These are phyloP conservation scores for Drepana falcataria DNA, from an alignment of 2,888 invertebrate species.

Conservation along the genomic window DNA sequence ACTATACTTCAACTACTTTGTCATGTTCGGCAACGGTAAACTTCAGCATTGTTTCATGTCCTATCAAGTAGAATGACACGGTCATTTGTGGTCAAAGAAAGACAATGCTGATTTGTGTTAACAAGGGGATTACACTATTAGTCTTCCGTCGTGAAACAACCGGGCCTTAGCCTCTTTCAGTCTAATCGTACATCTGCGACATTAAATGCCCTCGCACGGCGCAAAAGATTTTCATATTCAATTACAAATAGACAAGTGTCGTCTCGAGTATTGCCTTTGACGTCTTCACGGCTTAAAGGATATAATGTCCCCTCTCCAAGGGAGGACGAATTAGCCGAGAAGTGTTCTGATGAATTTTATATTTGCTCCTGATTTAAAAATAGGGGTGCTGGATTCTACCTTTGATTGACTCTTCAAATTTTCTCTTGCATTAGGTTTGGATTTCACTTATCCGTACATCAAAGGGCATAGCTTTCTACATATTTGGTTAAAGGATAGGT, in stretches of 20 bases:
- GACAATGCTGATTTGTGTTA: no score
- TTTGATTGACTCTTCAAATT: slow-evolving; percentile 22
- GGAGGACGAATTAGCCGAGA: slow-evolving; percentile 51
- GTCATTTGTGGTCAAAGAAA: no score
- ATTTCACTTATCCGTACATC: slow-evolving; percentile 8
- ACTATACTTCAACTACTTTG: no score
- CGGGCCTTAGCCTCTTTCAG: slow-evolving; percentile 12
- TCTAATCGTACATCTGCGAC: slow-evolving; percentile 19
- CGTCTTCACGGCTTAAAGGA: slow-evolving; percentile 63
- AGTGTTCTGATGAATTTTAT: slow-evolving; percentile 54
- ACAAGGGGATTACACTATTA: no score
- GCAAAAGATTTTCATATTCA: slow-evolving; percentile 75
- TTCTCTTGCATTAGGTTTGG: slow-evolving; percentile 18
- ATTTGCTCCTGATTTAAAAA: slow-evolving; percentile 39
- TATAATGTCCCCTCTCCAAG: slow-evolving; percentile 55
- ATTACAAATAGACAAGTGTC: slow-evolving; percentile 75
- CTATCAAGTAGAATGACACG: no score
- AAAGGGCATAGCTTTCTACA: slow-evolving; percentile 1
- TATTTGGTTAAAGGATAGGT: neutral
- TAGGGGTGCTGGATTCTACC: slow-evolving; percentile 25
- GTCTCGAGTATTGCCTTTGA: slow-evolving; percentile 71
- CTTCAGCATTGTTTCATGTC: no score
- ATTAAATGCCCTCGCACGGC: slow-evolving; percentile 41
- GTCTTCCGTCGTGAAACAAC: no score
- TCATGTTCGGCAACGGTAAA: no score